A percentile compares a stretch with the other conserved stretches of the same genome.
Evolutionary conservation across 2,113 vertebrate genomes (phyloP).

Genomic region (Solea senegalensis): DNA sequence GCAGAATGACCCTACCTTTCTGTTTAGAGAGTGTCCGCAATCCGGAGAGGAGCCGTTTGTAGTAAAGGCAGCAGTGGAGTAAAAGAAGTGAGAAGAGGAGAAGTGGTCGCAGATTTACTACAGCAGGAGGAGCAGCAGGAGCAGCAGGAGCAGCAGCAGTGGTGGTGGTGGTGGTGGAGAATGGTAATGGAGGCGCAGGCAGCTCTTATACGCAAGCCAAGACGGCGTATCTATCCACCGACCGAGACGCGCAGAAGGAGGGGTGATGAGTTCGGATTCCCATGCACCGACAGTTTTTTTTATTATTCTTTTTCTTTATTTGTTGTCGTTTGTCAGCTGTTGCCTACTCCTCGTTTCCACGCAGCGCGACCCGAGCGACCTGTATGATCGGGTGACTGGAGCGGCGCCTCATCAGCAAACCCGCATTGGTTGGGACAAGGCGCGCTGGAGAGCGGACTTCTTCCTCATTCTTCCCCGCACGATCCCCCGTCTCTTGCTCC

Average conservation of each 20-base stretch:
- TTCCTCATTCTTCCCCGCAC: slow-evolving; percentile 82
- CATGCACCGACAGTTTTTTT: slow-evolving; percentile 70
- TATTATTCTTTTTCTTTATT: slow-evolving; percentile 17
- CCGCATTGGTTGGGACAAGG: slow-evolving; percentile 71
- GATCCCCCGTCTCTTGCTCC: slow-evolving; percentile 31
- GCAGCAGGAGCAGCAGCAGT: background rate
- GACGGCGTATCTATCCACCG: slow-evolving; percentile 68
- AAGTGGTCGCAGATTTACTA: slow-evolving; percentile 7
- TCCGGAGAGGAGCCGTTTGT: slow-evolving; percentile 33
- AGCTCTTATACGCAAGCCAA: slow-evolving; percentile 77
- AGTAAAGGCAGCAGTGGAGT: slow-evolving; percentile 36
- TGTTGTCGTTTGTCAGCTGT: slow-evolving; percentile 42
- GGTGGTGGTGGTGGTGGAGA: slow-evolving; percentile 59
- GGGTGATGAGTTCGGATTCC: slow-evolving; percentile 71
- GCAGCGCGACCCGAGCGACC: slow-evolving; percentile 61
- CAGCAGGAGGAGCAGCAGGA: background rate
- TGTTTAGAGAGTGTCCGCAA: slow-evolving; percentile 26
- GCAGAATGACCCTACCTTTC: slow-evolving; percentile 58
- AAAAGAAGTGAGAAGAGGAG: slow-evolving; percentile 12
- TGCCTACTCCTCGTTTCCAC: slow-evolving; percentile 70
- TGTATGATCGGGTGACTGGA: slow-evolving; percentile 76
- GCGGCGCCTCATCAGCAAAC: slow-evolving; percentile 78
- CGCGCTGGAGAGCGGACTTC: slow-evolving; percentile 69
- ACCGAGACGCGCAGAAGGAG: slow-evolving; percentile 62
- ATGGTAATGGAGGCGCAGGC: slow-evolving; percentile 66